Evolutionary conservation across 2,797 vertebrate species (phyloP).

Genomic region (Todus mexicanus): DNA sequence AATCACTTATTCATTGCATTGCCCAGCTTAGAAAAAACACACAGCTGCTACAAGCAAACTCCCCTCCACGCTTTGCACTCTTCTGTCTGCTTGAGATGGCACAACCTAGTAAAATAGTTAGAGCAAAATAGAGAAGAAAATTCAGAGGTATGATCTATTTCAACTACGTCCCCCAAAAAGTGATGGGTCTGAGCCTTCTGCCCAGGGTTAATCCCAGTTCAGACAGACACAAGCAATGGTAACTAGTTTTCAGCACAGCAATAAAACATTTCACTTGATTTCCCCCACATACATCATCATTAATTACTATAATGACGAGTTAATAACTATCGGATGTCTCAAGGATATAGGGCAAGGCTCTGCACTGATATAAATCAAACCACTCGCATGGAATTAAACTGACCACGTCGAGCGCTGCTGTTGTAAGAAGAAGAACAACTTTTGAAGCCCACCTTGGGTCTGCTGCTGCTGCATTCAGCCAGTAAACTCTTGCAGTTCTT

Average conservation of each 20-base stretch:
- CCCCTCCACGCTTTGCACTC: neutral
- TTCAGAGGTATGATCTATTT: neutral
- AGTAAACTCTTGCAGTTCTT: conserved; percentile 87
- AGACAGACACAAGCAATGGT: neutral
- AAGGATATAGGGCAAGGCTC: neutral
- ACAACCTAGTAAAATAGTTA: neutral
- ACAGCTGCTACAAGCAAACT: neutral
- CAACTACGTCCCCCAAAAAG: neutral
- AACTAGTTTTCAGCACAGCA: neutral
- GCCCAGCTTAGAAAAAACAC: neutral
- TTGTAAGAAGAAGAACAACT: neutral
- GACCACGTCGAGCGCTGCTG: neutral
- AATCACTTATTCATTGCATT: neutral
- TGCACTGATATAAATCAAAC: neutral
- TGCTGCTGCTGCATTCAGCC: conserved; percentile 85
- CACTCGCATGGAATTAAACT: neutral
- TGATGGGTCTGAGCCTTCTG: neutral
- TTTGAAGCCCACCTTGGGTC: conserved; percentile 80
- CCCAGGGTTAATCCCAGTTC: neutral
- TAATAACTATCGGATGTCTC: neutral
- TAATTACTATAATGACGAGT: neutral
- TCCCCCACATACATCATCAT: neutral
- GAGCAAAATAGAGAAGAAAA: neutral
- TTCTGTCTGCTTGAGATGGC: neutral
- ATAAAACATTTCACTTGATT: neutral